phyloP scores from a whole-genome alignment of 2,113 vertebrate genomes.

The Carettochelys insculpta region DNA sequence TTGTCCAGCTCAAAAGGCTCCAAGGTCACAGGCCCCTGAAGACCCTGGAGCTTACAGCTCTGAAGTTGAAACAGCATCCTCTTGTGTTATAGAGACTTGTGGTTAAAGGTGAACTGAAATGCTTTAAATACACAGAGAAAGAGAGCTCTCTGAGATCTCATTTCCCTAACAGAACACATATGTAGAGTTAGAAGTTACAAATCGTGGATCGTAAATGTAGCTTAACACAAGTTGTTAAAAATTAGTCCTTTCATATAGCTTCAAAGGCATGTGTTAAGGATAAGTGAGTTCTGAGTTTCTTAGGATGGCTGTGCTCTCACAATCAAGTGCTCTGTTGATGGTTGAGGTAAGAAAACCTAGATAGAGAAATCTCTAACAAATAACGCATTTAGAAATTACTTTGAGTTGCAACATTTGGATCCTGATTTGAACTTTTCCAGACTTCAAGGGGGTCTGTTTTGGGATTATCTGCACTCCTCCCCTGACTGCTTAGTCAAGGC shows the following conservation, averaged over 20 bases:
- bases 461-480: constrained; percentile 64
- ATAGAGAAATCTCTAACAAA: neutral
- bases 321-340: neutral
- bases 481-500: constrained; percentile 65
- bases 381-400: neutral
- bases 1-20: constrained; percentile 7
- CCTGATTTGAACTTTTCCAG: constrained; percentile 19
- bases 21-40: constrained; percentile 42
- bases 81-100: constrained; percentile 65
- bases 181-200: neutral
- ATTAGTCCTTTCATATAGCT: neutral
- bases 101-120: constrained; percentile 51
- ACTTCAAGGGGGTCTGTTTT: neutral
- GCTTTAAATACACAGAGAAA: neutral
- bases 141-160: neutral
- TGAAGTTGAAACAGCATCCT: constrained; percentile 72
- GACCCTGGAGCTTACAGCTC: constrained; percentile 57
- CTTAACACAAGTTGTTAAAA: neutral
- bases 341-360: neutral
- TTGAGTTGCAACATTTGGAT: neutral
- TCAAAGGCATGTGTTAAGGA: neutral
- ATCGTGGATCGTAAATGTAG: neutral
- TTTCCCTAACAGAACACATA: neutral
- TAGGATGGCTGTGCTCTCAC: neutral
- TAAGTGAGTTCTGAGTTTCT: neutral